Evolutionary conservation across 2,888 invertebrate species (phyloP), one percentile per base, ranked within the genome.

Genomic region (Amphipyra tragopoginis): DNA sequence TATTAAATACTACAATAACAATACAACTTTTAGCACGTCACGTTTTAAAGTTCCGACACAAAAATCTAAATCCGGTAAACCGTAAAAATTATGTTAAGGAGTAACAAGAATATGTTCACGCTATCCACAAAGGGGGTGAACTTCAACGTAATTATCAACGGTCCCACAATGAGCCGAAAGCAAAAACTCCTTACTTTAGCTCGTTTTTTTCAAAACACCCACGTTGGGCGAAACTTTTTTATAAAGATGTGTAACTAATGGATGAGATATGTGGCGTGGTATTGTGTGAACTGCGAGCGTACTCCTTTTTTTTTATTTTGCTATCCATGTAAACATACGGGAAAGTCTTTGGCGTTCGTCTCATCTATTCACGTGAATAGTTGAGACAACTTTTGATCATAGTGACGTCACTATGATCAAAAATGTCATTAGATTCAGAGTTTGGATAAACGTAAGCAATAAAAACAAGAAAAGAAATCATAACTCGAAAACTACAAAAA

Each of bases 121-220:
- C 72, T 65, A 62, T 51, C 60, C 59, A 67, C 58, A 51, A 70
- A 45, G 42, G 40, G 45, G 52, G 53, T 70, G 48, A 70, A 60
- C 51, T 59, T 40, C 48, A 58, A 58, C 21, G 65, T 71, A 64
- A 82, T 83, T 83, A 75, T 79, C 69, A 72, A 82, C 80, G 81
- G 72, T 67, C 56, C 8, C 14, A 61, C 51, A 69, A 80, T 65
- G 38, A 40, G 34, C 26, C 40, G 44, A 21, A 42, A 43, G 54
- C 63, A 60, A 73, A 65, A 55, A 33, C 33, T 59, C 29, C 29
- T 59, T 55, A 39, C 52, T 61, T 51, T 47, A 21, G 8, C 13
- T 13, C 13, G 2, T 52, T 65, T 63, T 65, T 78, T 73, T 53
- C 8, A 1, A 51, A 54, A 65, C 77, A 69, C 77, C 68, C 77